Conservation (phyloP, 2,888 invertebrate species). For the Pollenia labialis region DNA sequence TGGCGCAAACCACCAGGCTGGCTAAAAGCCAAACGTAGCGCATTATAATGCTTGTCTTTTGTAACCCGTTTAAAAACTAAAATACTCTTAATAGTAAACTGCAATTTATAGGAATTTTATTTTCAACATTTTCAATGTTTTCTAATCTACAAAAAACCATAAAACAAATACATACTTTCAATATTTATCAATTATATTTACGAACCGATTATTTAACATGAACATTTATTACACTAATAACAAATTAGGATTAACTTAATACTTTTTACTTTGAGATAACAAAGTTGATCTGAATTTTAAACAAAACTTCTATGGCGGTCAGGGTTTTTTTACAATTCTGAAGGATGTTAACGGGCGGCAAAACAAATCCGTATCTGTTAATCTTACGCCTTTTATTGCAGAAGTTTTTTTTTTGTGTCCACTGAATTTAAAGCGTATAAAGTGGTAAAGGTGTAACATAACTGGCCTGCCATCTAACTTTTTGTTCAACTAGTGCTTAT, state of each 20-base stretch:
- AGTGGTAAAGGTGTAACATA: slow-evolving; percentile 72
- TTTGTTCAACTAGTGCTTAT: too few relatives aligned
- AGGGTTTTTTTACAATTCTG: slow-evolving; percentile 86
- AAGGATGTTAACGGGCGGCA: slow-evolving; percentile 87
- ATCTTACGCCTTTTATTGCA: slow-evolving; percentile 86
- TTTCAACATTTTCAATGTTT: background rate
- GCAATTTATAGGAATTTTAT: slow-evolving; percentile 23
- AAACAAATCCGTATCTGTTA: slow-evolving; percentile 88
- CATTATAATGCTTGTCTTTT: slow-evolving; percentile 55
- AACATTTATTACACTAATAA: background rate
- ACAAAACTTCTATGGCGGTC: slow-evolving; percentile 83
- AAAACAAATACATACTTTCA: background rate
- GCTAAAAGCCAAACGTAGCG: slow-evolving; percentile 75
- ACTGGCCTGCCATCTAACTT: too few relatives aligned
- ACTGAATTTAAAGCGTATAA: slow-evolving; percentile 86
- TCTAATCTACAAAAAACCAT: background rate
- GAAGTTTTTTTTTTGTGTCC: slow-evolving; percentile 83
- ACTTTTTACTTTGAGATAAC: slow-evolving; percentile 75
- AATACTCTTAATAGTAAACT: slow-evolving; percentile 15
- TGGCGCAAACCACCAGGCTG: slow-evolving; percentile 74
- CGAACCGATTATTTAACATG: background rate
- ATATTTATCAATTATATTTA: background rate
- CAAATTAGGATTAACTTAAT: background rate
- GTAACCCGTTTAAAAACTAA: slow-evolving; percentile 5
- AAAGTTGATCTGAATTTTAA: slow-evolving; percentile 82